Evolutionary conservation across 2,113 vertebrate species (phyloP), one percentile per base, ranked within the genome.

Genomic region (Alces alces): DNA sequence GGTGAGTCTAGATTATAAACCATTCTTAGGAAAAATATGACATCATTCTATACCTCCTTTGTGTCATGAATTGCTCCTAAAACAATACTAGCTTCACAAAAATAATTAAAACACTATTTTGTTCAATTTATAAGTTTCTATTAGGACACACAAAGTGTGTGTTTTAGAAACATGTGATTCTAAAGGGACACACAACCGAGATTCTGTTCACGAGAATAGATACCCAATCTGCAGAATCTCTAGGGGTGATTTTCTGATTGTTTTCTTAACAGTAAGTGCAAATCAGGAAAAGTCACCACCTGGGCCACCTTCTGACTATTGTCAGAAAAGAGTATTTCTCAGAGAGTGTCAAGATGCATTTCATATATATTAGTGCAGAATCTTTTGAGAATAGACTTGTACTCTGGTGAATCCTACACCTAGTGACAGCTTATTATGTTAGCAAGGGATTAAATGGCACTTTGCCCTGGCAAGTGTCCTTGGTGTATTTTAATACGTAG

Each of bases 201-300:
- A 82, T 76, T 47, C n/a, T 80, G 7, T 54, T 93, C 45, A 54
- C 21, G n/a, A 66, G 87, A 95, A 64, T 76, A 64, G 83, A 60
- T 45, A 84, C 27, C 39, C 15, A 80, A 27, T 58, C 21, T 52
- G 43, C 14, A 33, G 55, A 57, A 9, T 9, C 64, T 61, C n/a
- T 30, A 45, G 17, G 21, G 28, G 6, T 28, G 27, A 92, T 61
- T 93, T 93, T 95, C 50, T 93, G 73, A 97, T 90, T 94, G 36
- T 96, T 96, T 97, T 94, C 79, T 86, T 89, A 95, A 83, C 28
- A 86, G 50, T 93, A 27, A 91, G 39, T 70, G 15, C 45, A 93
- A 66, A 66, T 91, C 93, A 85, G 73, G 52, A 58, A 64, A 58
- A 82, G 89, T 88, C 79, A 84, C 86, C 83, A 50, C 25, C 61